Conservation (phyloP, 2,797 vertebrate species). For the Sphenodon punctatus region DNA sequence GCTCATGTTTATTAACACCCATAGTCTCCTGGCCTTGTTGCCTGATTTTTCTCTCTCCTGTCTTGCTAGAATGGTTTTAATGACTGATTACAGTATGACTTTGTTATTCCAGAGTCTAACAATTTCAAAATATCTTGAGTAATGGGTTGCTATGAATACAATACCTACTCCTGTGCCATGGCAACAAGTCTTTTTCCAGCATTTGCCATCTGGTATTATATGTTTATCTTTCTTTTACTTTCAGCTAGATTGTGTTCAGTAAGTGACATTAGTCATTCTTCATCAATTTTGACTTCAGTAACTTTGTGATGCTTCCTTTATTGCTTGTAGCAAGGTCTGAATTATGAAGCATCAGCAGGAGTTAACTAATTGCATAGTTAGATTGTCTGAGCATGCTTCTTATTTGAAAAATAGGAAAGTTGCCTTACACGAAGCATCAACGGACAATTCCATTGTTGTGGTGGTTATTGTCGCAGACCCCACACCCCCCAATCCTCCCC, state of each 20-base stretch:
- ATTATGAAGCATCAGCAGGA: conserved; percentile 16
- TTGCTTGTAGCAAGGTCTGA: conserved; percentile 32
- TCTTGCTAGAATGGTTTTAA: not conserved
- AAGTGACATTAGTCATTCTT: conserved; percentile 53
- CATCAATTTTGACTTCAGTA: conserved; percentile 59
- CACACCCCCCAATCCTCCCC: too few relatives aligned
- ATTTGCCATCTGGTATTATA: conserved; percentile 69
- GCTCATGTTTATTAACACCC: too few relatives aligned
- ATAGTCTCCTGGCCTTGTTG: not conserved
- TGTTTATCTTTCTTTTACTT: conserved; percentile 9
- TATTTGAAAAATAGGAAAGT: conserved; percentile 1
- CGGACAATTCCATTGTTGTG: not conserved
- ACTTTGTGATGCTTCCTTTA: conserved; percentile 47
- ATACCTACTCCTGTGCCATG: conserved; percentile 56
- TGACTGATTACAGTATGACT: not conserved
- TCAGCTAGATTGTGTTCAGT: not conserved
- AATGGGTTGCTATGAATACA: conserved; percentile 14
- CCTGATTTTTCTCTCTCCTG: not conserved
- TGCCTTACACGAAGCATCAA: not conserved
- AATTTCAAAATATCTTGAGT: not conserved
- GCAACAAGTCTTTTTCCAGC: conserved; percentile 62
- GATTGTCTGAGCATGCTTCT: not conserved
- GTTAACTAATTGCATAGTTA: conserved; percentile 1
- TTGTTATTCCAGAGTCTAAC: not conserved
- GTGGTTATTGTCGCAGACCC: not conserved